Base-by-base conservation (phyloP, 2,888 invertebrate species). In the Callosobruchus maculatus region DNA sequence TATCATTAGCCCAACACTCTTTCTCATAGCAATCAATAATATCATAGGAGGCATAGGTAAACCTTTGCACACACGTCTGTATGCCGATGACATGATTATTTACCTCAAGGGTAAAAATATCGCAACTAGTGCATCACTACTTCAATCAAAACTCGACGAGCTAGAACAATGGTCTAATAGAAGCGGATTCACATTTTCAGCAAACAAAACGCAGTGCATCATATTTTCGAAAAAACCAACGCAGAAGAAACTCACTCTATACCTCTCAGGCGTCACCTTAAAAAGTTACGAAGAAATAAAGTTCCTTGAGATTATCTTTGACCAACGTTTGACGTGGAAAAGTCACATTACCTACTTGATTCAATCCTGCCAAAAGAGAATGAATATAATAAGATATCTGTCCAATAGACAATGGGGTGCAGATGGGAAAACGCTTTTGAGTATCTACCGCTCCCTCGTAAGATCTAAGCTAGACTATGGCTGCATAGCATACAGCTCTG, bases 71-170 rank as follows among this genome's bases (percentile, higher is more conserved):
- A 66, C 71, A n/a, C 31, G 71, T 21, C 67, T 71, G 20, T 71
- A 66, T 22, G 71, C 71, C 20, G 71, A 71, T 67, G 71, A 71
- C 30, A 31, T 71, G n/a, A 71, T 71, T 21, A n/a, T n/a, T 26
- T 72, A 67, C 26, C 13, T 68, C 21, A 68, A 68, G 20, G 68
- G 68, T 9, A 20, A 68, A 20, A 68, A 68, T 20, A 20, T 68
- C n/a, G n/a, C n/a, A n/a, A 68, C 21, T 20, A 20, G 21, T 5
- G 13, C 21, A 68, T 68, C 68, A 5, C 13, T 68, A 68, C 68
- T 68, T 21, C 68, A 68, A 68, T 21, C 21, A 20, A 22, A 5
- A n/a, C 22, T 68, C 5, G 21, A 68, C 13, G 9, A 68, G 9
- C 22, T 68, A 20, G 68, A n/a, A 68, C 22, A 20, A 9, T 68